These are phyloP conservation scores for Galerucella calmariensis DNA, from an alignment of 2,888 invertebrate genomes.

Conservation along the genomic window DNA sequence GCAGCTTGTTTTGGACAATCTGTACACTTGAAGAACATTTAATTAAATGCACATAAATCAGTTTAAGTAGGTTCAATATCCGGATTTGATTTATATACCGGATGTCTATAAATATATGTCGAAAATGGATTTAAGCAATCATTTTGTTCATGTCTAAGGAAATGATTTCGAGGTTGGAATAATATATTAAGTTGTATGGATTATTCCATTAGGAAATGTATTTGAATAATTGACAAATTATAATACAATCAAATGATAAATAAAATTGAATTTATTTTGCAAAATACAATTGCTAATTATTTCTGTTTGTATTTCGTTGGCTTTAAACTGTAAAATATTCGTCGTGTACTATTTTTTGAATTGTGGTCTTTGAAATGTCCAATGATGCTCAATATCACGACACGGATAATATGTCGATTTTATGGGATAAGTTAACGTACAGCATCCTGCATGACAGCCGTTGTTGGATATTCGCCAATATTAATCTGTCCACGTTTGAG, in stretches of 20 bases:
- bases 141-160: neutral
- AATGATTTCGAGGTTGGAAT: neutral
- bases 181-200: neutral
- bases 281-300: neutral
- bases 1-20: no score
- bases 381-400: no score
- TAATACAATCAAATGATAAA: neutral
- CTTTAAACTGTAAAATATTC: no score
- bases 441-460: no score
- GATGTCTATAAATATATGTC: neutral
- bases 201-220: neutral
- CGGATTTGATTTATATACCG: neutral
- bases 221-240: neutral
- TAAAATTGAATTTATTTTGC: neutral
- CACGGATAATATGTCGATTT: no score
- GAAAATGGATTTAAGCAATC: neutral
- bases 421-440: no score
- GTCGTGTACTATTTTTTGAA: neutral
- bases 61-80: slow-evolving; percentile 1
- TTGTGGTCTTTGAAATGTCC: no score
- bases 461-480: no score
- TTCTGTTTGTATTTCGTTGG: no score
- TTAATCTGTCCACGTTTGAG: no score
- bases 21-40: no score
- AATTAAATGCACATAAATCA: neutral